Percentiles rank a stretch among this genome's conserved stretches.
Conservation (phyloP, 2,888 invertebrate genomes). For the Odontocerum albicorne region DNA sequence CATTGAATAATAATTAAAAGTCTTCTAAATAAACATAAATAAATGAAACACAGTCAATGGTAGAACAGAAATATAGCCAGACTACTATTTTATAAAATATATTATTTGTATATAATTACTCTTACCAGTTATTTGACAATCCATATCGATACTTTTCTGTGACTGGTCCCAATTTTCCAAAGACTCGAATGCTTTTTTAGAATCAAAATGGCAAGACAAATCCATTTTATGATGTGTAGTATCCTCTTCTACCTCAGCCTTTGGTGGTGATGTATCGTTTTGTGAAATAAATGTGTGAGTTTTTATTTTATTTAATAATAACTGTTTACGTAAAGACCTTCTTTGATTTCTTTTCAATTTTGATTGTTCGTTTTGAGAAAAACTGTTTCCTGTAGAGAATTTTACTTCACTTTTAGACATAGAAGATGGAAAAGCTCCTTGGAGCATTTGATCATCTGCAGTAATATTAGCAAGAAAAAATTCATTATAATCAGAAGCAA, state of each 20-base stretch:
- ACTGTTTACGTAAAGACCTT: slow-evolving; percentile 15
- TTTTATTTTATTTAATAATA: slow-evolving; percentile 6
- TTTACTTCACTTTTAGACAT: not conserved
- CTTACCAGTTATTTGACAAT: slow-evolving; percentile 34
- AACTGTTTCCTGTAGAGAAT: not conserved
- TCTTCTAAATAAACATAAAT: too few relatives aligned
- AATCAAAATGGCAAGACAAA: not conserved
- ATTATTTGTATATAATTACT: too few relatives aligned
- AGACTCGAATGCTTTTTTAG: too few relatives aligned
- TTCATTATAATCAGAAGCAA: not conserved
- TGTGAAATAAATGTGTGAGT: not conserved
- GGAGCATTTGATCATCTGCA: slow-evolving; percentile 3
- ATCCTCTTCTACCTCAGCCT: too few relatives aligned
- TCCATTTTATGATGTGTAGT: too few relatives aligned
- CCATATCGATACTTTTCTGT: slow-evolving; percentile 17
- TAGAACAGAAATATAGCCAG: too few relatives aligned
- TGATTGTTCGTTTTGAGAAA: not conserved
- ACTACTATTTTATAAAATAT: too few relatives aligned
- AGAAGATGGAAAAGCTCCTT: not conserved
- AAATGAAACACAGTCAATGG: too few relatives aligned
- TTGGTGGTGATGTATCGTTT: too few relatives aligned
- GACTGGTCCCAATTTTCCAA: slow-evolving; percentile 4
- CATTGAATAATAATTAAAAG: too few relatives aligned
- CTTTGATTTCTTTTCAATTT: slow-evolving; percentile 8
- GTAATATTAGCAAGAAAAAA: slow-evolving; percentile 31